Base-by-base conservation (phyloP, 1,140 invertebrate genomes). In the Pseudomyrmex cubaensis region DNA sequence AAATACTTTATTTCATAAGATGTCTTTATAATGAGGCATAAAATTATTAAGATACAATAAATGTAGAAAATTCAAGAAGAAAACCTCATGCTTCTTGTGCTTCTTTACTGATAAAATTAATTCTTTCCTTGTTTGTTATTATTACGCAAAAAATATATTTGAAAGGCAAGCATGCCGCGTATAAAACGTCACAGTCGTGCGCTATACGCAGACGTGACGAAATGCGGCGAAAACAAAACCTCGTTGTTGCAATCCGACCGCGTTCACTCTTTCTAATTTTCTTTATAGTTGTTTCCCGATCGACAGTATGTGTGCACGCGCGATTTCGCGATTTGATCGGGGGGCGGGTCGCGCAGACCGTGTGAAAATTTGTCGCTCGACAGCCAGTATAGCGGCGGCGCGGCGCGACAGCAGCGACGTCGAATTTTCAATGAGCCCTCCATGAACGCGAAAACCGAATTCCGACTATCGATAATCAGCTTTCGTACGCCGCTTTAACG, bases 391-490 rank as follows among this genome's bases (percentile, higher is more conserved):
- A 15, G 25, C 25, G 56, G 35, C 35, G 35, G 35, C 35, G 5
- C 35, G 35, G 5, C 5, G 35, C 35, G 5, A 35, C 35, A 35
- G 2, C 35, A 35, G 63, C 64, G 66, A 20, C 54, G 66, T 20
- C 66, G 61, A 77, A 84, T 83, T 77, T 59, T 52, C 66, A 54
- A 74, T 59, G 67, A 52, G 15, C 2, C 17, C 7, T 15, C 20
- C n/a, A 13, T 20, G 62, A 22, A 66, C 17, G 75, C 35, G 35
- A 69, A 61, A 80, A 80, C 64, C 66, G 44, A 80, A 80, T 80
- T 59, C 44, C 76, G 69, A 83, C 62, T 83, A 74, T 72, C 62
- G 25, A 59, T 86, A 87, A 87, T 86, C 72, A 86, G 66, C 73
- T 87, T 64, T 63, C 50, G 56, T 48, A 50, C 20, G 35, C 12